Conservation (phyloP, 2,113 vertebrate species). For the Podarcis raffonei region DNA sequence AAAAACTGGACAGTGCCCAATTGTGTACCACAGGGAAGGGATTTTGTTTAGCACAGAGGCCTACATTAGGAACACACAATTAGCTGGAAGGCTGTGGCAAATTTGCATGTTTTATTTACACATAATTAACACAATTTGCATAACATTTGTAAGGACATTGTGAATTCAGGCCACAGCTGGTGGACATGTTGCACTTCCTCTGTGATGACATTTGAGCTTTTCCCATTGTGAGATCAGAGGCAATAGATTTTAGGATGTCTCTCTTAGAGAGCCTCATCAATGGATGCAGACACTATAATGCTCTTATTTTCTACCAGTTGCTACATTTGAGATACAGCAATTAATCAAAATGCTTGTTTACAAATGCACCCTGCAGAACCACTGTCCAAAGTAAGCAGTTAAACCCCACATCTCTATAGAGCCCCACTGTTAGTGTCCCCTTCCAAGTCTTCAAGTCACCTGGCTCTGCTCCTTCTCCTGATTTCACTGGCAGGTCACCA, state of each 20-base stretch:
- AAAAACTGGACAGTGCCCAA: background rate
- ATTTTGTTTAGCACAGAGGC: background rate
- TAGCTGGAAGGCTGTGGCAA: slow-evolving; percentile 22
- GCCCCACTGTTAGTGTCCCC: too few species aligned
- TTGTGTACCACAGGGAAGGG: background rate
- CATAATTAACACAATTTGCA: slow-evolving; percentile 34
- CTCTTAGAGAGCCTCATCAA: background rate
- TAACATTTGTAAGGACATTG: slow-evolving; percentile 25
- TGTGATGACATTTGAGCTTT: background rate
- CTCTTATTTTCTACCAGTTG: background rate
- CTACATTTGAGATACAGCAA: background rate
- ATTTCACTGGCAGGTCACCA: background rate
- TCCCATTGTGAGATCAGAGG: background rate
- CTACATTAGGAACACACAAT: slow-evolving; percentile 28
- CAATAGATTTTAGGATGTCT: background rate
- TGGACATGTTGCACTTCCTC: slow-evolving; percentile 9
- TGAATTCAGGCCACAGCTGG: slow-evolving; percentile 24
- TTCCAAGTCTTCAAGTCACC: too few species aligned
- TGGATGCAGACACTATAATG: background rate
- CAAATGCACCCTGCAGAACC: background rate
- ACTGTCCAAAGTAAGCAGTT: background rate
- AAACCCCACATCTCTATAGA: too few species aligned
- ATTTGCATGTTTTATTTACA: slow-evolving; percentile 34
- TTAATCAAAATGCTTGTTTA: background rate
- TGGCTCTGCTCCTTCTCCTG: background rate